Evolutionary conservation across 2,888 invertebrate genomes (phyloP), one percentile per base, ranked within the genome.

Genomic region (Hirudinaria manillensis): DNA sequence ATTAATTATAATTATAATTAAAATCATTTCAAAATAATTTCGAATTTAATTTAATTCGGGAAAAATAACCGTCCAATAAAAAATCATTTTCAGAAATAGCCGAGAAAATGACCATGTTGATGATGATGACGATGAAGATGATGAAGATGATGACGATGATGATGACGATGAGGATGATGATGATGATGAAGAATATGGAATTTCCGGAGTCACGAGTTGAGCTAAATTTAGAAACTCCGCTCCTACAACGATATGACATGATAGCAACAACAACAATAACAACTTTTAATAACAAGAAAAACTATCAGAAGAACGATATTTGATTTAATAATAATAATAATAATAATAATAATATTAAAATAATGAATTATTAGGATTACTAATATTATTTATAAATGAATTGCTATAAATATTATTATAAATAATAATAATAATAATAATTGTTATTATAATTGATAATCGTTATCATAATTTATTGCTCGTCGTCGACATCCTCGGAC

Each of bases 151-250:
- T 16, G n/a, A 19, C 19, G 7, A 61, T 16, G 6, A 61, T 29
- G 61, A 61, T 61, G 19, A 16, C 61, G 61, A 61, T 61, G 61
- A 61, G 21, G 61, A 53, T 53, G 53, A 53, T 53, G 53, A 53
- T 53, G 53, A 53, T 53, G 53, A 53, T 53, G 53, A 53, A 16
- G 53, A 53, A 16, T 13, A 53, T 21, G 61, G 29, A 27, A 56
- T 16, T 45, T 45, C 45, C 45, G 16, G 3, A 10, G 16, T 45
- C 10, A 16, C 45, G 16, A 45, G 13, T 45, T 45, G 45, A 45
- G 45, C 45, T 45, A 45, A 45, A 45, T 27, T 61, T 24, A 61
- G 61, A 27, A 61, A 61, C 7, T 24, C 24, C 61, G 21, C 10
- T 61, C n/a, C 61, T 61, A 61, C 61, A 61, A 61, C 61, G 19